Evolutionary conservation across 2,797 vertebrate genomes (phyloP).

Genomic region (Lemur catta): DNA sequence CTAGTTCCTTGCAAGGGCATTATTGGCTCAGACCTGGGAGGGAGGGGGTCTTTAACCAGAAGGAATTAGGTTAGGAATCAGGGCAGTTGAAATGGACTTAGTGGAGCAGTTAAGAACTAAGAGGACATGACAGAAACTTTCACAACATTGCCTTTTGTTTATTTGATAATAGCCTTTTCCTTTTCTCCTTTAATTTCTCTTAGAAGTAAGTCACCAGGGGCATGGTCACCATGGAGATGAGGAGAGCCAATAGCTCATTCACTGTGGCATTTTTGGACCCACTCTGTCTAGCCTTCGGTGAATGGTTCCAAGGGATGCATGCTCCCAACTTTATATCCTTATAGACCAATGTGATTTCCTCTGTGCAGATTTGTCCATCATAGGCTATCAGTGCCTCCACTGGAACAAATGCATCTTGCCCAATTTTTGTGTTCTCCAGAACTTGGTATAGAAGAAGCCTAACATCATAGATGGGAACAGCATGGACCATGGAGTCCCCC

Average conservation of each 20-base stretch:
- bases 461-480: not conserved
- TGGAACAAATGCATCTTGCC: not conserved
- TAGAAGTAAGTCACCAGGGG: constrained; percentile 55
- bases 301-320: not conserved
- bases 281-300: not conserved
- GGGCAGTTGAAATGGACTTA: not conserved
- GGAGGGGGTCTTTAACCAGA: not conserved
- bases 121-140: constrained; percentile 57
- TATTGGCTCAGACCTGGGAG: not conserved
- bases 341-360: not conserved
- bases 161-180: constrained; percentile 27
- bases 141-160: constrained; percentile 42
- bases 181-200: constrained; percentile 54
- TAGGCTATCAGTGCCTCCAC: not conserved
- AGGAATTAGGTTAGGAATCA: not conserved
- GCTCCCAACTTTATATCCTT: not conserved
- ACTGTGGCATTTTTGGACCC: not conserved
- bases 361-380: not conserved
- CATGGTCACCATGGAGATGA: not conserved
- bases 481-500: not conserved
- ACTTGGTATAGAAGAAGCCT: not conserved
- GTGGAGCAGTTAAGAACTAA: not conserved
- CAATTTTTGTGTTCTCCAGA: not conserved
- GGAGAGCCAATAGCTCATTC: constrained; percentile 26
- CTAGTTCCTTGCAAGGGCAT: not conserved